Percentiles rank a stretch among this genome's conserved stretches.
Conservation (phyloP, 2,888 invertebrate species). For the Eristalis pertinax region DNA sequence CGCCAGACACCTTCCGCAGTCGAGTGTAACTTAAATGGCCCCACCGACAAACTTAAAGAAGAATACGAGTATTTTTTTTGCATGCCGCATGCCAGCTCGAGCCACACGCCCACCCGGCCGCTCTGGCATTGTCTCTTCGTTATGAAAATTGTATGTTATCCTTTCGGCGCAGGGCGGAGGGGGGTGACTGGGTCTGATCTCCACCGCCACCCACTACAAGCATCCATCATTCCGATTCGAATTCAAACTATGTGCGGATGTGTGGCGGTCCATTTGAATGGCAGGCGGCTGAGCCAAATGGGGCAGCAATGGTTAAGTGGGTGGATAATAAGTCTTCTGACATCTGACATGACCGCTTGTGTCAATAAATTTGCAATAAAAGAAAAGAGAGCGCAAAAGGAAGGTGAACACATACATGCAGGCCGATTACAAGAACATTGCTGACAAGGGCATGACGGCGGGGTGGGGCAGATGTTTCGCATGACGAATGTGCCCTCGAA, state of each 20-base stretch:
- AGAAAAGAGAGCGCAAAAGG: not conserved
- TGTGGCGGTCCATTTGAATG: not conserved
- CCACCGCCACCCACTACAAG: slow-evolving; percentile 5
- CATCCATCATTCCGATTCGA: slow-evolving; percentile 54
- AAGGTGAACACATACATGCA: slow-evolving; percentile 14
- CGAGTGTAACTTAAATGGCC: slow-evolving; percentile 62
- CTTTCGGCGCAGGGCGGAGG: slow-evolving; percentile 18
- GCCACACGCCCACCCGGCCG: slow-evolving; percentile 22
- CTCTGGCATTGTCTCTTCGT: slow-evolving; percentile 45
- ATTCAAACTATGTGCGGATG: slow-evolving; percentile 19
- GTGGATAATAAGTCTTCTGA: slow-evolving; percentile 43
- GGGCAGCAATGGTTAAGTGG: slow-evolving; percentile 60
- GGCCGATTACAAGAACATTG: not conserved
- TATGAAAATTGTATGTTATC: slow-evolving; percentile 36
- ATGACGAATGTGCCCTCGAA: slow-evolving; percentile 26
- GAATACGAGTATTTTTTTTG: slow-evolving; percentile 41
- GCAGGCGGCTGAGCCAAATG: slow-evolving; percentile 55
- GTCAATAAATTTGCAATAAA: slow-evolving; percentile 62
- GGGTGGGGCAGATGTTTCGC: not conserved
- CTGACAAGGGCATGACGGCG: too few species aligned
- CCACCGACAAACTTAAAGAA: slow-evolving; percentile 55
- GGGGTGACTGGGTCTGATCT: too few species aligned
- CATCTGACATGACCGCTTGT: slow-evolving; percentile 66
- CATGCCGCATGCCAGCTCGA: not conserved
- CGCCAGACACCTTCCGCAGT: slow-evolving; percentile 60